phyloP scores from a whole-genome alignment of 2,888 invertebrate genomes.

The Alsophila aescularia region DNA sequence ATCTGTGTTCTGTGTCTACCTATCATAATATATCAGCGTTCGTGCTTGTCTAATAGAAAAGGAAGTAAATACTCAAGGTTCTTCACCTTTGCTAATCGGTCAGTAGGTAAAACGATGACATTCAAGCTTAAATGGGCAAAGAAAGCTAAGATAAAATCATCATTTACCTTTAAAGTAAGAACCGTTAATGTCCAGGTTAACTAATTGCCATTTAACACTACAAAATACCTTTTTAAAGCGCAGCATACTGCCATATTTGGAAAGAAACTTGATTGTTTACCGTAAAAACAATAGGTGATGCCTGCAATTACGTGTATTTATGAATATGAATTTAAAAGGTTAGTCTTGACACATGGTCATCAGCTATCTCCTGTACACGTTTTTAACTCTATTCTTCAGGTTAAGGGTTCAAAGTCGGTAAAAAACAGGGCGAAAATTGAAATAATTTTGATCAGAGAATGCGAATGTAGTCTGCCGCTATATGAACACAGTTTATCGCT shows the following conservation, averaged over 20 bases:
- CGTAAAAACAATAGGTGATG: constrained; percentile 26
- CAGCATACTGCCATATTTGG: constrained; percentile 21
- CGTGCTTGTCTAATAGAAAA: too few relatives aligned
- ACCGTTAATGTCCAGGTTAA: constrained; percentile 21
- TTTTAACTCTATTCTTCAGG: background rate
- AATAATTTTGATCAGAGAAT: too few relatives aligned
- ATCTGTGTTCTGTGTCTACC: too few relatives aligned
- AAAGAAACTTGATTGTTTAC: constrained; percentile 26
- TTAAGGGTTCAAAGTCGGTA: too few relatives aligned
- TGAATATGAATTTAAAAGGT: constrained; percentile 5
- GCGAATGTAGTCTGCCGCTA: too few relatives aligned
- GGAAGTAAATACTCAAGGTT: too few relatives aligned
- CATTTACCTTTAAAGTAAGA: constrained; percentile 8
- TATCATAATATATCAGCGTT: too few relatives aligned
- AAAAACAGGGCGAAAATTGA: too few relatives aligned
- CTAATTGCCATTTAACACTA: constrained; percentile 22
- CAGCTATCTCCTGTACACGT: background rate
- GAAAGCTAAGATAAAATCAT: constrained; percentile 14
- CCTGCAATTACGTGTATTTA: constrained; percentile 16
- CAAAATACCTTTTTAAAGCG: constrained; percentile 9
- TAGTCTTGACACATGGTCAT: constrained; percentile 3
- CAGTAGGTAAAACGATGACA: background rate
- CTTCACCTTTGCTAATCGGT: too few relatives aligned
- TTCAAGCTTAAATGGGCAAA: constrained; percentile 17
- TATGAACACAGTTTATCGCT: too few relatives aligned